Conservation (phyloP, 2,888 invertebrate genomes). For the Eristalinus sepulchralis region DNA sequence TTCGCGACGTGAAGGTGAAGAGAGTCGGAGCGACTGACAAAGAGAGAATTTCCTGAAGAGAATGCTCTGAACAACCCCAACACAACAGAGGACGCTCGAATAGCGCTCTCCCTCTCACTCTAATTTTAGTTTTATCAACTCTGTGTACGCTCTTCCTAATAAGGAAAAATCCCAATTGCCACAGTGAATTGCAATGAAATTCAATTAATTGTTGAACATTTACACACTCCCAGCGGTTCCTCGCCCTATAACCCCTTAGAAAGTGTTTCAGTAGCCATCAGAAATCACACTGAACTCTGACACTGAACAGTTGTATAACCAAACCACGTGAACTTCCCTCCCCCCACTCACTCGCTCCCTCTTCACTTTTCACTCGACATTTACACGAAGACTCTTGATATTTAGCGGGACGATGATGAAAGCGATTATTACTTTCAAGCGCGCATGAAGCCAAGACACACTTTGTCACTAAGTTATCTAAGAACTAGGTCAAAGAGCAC, state of each 20-base stretch:
- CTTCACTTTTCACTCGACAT: not conserved
- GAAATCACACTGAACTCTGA: not conserved
- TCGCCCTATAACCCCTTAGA: not conserved
- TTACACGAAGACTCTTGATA: not conserved
- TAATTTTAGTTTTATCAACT: slow-evolving; percentile 55
- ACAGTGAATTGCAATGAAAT: slow-evolving; percentile 32
- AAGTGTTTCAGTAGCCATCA: not conserved
- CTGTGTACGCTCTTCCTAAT: slow-evolving; percentile 45
- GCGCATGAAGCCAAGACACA: not conserved
- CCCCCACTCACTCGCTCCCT: not conserved
- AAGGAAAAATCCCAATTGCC: slow-evolving; percentile 37
- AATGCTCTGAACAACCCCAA: not conserved
- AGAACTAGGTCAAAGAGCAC: slow-evolving; percentile 44
- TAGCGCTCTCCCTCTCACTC: slow-evolving; percentile 1
- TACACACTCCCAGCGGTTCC: not conserved
- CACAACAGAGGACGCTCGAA: not conserved
- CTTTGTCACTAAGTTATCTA: slow-evolving; percentile 8
- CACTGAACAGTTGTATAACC: slow-evolving; percentile 41
- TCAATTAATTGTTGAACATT: slow-evolving; percentile 21
- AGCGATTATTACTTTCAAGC: not conserved
- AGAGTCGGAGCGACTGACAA: not conserved
- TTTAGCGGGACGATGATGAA: not conserved
- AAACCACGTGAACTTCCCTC: slow-evolving; percentile 49
- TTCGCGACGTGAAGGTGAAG: not conserved
- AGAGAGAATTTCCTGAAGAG: not conserved